Percentiles rank a stretch among this genome's conserved stretches.
Conservation (phyloP, 2,888 invertebrate species). For the Choristoneura rosaceana region DNA sequence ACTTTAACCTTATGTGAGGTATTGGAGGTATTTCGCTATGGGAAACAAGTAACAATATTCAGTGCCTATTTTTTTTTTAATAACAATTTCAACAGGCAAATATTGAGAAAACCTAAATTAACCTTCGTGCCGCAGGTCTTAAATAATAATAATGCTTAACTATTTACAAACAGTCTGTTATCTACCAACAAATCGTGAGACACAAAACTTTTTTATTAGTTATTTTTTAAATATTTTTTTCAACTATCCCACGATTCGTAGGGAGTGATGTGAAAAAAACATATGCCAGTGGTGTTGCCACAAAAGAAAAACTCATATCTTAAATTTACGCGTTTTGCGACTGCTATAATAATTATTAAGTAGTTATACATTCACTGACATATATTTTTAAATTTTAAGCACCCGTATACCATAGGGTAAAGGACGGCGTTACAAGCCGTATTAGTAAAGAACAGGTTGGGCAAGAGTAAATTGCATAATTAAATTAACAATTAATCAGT, state of each 20-base stretch:
- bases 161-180: constrained; percentile 41
- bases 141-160: constrained; percentile 40
- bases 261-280: constrained; percentile 28
- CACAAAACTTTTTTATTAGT: constrained; percentile 12
- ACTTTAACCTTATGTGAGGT: constrained; percentile 1
- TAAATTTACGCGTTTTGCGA: constrained; percentile 24
- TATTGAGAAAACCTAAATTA: constrained; percentile 25
- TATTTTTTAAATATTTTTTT: constrained; percentile 21
- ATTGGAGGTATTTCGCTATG: constrained; percentile 11
- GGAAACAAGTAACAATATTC: constrained; percentile 4
- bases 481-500: neutral
- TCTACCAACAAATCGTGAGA: constrained; percentile 33
- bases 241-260: constrained; percentile 26
- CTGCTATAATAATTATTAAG: constrained; percentile 19
- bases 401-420: constrained; percentile 40
- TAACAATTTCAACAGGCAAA: constrained; percentile 9
- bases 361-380: constrained; percentile 33
- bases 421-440: constrained; percentile 34
- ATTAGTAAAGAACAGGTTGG: constrained; percentile 18
- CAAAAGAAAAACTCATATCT: constrained; percentile 17
- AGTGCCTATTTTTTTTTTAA: neutral
- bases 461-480: neutral
- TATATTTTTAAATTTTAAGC: constrained; percentile 39
- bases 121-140: constrained; percentile 26
- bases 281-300: constrained; percentile 37